A percentile compares a stretch with the other conserved stretches of the same genome.
Conservation (phyloP, 1,140 invertebrate species). For the Halyomorpha halys region DNA sequence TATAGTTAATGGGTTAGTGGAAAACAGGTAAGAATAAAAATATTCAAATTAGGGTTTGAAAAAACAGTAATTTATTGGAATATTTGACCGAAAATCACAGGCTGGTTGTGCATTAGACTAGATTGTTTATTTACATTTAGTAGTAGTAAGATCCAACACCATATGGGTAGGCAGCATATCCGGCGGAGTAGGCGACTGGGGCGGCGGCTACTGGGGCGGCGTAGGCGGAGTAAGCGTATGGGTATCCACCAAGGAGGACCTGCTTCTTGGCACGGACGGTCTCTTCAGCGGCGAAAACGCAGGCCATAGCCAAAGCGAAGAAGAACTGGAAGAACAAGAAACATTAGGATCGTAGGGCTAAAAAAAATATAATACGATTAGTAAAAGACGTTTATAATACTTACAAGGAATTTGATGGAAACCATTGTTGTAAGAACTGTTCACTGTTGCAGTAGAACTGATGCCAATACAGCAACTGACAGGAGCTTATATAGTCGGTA, state of each 20-base stretch:
- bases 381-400: not conserved
- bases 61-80: no score
- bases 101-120: no score
- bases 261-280: conserved; percentile 24
- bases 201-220: no score
- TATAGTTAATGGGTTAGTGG: no score
- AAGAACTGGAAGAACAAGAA: conserved; percentile 13
- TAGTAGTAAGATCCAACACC: conserved; percentile 14
- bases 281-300: conserved; percentile 21
- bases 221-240: conserved; percentile 14
- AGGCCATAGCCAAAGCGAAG: conserved; percentile 22
- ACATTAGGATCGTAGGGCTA: no score
- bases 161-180: conserved; percentile 22
- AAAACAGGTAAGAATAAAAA: no score
- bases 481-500: no score
- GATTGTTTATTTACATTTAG: not conserved
- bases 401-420: conserved; percentile 11
- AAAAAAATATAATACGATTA: no score
- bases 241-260: conserved; percentile 20
- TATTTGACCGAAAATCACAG: no score
- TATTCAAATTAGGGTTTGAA: no score
- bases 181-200: conserved; percentile 9
- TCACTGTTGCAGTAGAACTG: conserved; percentile 1
- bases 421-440: conserved; percentile 8
- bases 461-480: no score